These are phyloP conservation scores for Hystrix brachyura DNA, from an alignment of 2,113 vertebrate species.

Conservation along the genomic window DNA sequence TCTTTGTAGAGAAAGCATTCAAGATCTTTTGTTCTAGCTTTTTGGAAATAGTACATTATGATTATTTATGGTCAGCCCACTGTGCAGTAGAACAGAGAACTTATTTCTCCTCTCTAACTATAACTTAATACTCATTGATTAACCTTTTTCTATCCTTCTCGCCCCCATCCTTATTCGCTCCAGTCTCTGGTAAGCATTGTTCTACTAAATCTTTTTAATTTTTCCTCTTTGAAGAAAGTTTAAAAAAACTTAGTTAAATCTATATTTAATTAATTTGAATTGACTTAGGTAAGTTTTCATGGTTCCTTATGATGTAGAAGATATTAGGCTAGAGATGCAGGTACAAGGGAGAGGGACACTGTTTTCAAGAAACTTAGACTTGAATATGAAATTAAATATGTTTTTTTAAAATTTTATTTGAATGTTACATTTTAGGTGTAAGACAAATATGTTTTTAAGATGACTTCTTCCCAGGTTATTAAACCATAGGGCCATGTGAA, in stretches of 20 bases:
- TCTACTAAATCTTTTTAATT: not conserved
- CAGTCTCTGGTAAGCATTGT: not conserved
- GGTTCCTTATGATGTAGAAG: not conserved
- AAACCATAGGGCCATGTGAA: not conserved
- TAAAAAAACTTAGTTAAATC: constrained; percentile 13
- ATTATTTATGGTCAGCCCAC: not conserved
- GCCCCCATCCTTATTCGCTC: not conserved
- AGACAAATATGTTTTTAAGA: not conserved
- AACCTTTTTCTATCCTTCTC: not conserved
- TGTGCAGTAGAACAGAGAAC: not conserved
- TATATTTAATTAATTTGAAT: constrained; percentile 3
- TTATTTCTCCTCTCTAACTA: not conserved
- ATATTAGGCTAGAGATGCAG: not conserved
- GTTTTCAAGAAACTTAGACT: not conserved
- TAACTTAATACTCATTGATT: not conserved
- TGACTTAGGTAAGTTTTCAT: not conserved
- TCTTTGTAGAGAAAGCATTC: not conserved
- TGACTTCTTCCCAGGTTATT: not conserved
- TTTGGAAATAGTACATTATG: not conserved
- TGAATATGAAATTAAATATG: not conserved
- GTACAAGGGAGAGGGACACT: not conserved
- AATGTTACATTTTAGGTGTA: too few species aligned
- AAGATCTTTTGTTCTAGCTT: not conserved
- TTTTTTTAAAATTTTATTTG: too few species aligned
- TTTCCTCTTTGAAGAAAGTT: constrained; percentile 4